A percentile compares a stretch with the other conserved stretches of the same genome.
phyloP scores from a whole-genome alignment of 2,113 vertebrate genomes.

The Coptodon bakossiorum region DNA sequence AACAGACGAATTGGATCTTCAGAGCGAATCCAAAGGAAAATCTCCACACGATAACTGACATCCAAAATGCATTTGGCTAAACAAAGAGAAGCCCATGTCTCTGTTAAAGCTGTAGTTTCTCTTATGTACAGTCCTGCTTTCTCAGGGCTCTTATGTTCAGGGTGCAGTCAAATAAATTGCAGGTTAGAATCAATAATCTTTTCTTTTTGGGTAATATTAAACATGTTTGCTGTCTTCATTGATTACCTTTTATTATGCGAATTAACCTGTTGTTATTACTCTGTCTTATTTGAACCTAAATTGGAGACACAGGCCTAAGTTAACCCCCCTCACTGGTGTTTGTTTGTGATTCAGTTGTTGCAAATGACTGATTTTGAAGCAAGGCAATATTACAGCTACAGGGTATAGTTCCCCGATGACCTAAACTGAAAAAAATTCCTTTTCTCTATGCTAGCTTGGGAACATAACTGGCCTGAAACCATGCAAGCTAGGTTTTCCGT shows the following conservation, averaged over 20 bases:
- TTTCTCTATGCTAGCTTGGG: neutral
- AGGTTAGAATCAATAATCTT: neutral
- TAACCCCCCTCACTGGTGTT: neutral
- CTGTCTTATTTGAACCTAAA: neutral
- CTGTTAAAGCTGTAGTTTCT: neutral
- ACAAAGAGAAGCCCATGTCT: neutral
- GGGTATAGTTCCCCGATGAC: neutral
- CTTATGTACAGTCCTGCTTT: neutral
- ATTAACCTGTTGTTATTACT: neutral
- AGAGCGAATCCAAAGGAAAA: neutral
- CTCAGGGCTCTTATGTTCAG: neutral
- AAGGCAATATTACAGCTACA: neutral
- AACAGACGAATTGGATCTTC: neutral
- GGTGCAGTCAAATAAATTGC: neutral
- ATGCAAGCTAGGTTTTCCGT: neutral
- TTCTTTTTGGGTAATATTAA: neutral
- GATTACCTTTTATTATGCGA: neutral
- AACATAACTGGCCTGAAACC: neutral
- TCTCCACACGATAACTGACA: neutral
- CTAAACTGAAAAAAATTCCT: neutral
- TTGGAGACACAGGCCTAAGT: neutral
- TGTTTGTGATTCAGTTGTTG: neutral
- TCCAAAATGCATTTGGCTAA: neutral
- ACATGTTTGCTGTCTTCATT: neutral
- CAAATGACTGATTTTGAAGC: neutral